These are phyloP conservation scores for Lepilemur ruficaudatus DNA, from an alignment of 2,797 vertebrate genomes.

Conservation along the genomic window DNA sequence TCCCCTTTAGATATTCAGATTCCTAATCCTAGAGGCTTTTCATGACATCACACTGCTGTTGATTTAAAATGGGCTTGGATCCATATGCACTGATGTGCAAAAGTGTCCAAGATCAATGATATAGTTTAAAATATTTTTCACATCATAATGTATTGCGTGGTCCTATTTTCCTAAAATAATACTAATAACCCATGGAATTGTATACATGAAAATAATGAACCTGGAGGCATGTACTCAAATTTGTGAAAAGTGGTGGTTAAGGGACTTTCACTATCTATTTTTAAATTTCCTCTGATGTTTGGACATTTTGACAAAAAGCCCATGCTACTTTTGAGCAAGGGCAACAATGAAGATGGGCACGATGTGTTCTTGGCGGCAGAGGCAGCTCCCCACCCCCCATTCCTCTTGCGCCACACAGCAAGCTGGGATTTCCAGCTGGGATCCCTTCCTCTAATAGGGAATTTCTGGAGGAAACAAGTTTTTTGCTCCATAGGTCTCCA, in stretches of 20 bases:
- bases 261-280: background rate
- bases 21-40: background rate
- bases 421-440: background rate
- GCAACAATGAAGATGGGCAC: background rate
- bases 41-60: background rate
- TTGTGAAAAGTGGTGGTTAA: background rate
- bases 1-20: background rate
- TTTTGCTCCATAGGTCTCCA: background rate
- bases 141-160: background rate
- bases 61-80: background rate
- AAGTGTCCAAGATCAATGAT: background rate
- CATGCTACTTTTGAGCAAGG: background rate
- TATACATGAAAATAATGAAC: slow-evolving; percentile 10
- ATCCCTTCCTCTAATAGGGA: background rate
- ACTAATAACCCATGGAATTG: background rate
- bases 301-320: background rate
- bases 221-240: background rate
- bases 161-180: background rate
- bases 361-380: background rate
- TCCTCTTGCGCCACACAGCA: background rate
- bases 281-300: background rate
- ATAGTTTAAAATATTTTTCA: slow-evolving; percentile 14
- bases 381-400: background rate
- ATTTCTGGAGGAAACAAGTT: background rate
- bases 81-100: background rate